Conservation (phyloP, 2,113 vertebrate species). For the Tachuris rubrigastra region DNA sequence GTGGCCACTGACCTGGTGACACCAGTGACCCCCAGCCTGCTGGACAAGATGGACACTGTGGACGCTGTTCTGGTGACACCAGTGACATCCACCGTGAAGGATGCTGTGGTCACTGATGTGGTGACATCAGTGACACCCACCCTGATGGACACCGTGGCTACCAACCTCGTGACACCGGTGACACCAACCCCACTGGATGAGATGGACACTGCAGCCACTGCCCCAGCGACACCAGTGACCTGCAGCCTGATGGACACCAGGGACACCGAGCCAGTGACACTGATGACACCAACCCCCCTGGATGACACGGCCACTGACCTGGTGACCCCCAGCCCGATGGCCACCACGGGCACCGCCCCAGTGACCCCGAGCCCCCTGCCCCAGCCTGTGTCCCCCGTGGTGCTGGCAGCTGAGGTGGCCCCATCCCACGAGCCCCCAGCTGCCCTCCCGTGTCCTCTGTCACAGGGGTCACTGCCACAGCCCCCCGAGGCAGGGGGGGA, state of each 20-base stretch:
- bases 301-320: background rate
- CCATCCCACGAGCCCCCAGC: rapidly evolving
- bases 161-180: background rate
- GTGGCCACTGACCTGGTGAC: background rate
- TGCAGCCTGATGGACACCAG: background rate
- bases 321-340: background rate
- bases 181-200: background rate
- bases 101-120: rapidly evolving
- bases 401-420: rapidly evolving
- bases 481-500: background rate
- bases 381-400: rapidly evolving
- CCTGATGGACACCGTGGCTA: background rate
- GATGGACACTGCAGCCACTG: background rate
- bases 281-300: background rate
- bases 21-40: background rate
- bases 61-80: background rate
- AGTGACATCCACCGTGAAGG: background rate
- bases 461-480: rapidly evolving
- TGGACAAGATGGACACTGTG: rapidly evolving
- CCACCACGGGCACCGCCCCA: background rate
- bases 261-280: background rate
- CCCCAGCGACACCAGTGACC: background rate
- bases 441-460: background rate
- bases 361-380: background rate
- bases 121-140: background rate